Evolutionary conservation across 37 sponge, comb jelly and placozoan genomes (phyloP), one percentile per base, ranked within the genome.

Genomic region (Bolinopsis microptera): DNA sequence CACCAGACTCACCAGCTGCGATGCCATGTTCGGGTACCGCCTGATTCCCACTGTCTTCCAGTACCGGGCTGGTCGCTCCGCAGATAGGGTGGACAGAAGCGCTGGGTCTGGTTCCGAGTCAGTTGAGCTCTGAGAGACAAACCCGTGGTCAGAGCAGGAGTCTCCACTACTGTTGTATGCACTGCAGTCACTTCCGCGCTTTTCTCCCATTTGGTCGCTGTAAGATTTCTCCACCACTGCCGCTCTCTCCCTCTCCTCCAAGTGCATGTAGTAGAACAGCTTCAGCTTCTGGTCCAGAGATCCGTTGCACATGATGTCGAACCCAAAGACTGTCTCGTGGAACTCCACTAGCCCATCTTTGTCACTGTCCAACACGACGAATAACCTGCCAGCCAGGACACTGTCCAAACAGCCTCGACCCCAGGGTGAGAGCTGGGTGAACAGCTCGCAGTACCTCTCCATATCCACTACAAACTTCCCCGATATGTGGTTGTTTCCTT

Each of bases 341-440:
- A 86, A 86, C 90, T 86, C 61, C 2, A 86, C 90, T 1, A 86
- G 35, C 18, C 90, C 90, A 23, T 86, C 90, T 39, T 86, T 86
- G 30, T 86, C 30, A 9, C 24, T 28, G 90, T 86, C 90, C 27
- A 40, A 38, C 32, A 86, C 61, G 38, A 86, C 90, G 26, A 86
- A 86, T 2, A 86, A 26, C 2, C 90, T 2, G 16, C 38, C 41
- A 5, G 90, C 90, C 38, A 86, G 90, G 26, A 41, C 90, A 0
- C 28, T 40, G 41, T 39, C 35, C n/a, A 86, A 48, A 41, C 90
- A 86, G 8, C 96, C 94, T 69, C 93, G 83, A 0, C 80, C 93
- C 97, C 96, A 96, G 26, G 97, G 97, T 27, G 95, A 94, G 35
- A 96, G 93, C n/a, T 76, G 88, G 1, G 76, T 39, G 83, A 96